Percentiles rank a stretch among this genome's conserved stretches.
These are phyloP conservation scores for Cerceris ruficornis DNA, from an alignment of 2,888 invertebrate genomes.

Conservation along the genomic window DNA sequence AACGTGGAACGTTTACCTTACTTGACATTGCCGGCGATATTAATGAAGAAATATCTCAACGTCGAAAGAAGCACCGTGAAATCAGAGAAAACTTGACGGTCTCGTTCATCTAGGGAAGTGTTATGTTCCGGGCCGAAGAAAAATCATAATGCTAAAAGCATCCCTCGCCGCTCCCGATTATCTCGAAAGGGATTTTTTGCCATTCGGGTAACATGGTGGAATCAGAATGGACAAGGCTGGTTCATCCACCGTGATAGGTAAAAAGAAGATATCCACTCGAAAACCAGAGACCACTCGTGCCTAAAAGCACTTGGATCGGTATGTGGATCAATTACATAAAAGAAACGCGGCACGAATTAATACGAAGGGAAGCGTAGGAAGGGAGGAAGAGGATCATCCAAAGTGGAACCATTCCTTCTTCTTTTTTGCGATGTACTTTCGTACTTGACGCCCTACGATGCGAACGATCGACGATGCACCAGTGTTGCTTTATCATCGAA, in stretches of 20 bases:
- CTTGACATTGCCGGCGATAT: neutral
- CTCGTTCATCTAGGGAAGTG: conserved; percentile 5
- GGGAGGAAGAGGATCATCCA: conserved; percentile 18
- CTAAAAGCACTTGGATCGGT: conserved; percentile 64
- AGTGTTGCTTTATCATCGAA: neutral
- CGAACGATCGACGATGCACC: conserved; percentile 1
- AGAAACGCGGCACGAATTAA: conserved; percentile 64
- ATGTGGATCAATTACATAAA: conserved; percentile 62
- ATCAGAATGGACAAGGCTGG: conserved; percentile 21
- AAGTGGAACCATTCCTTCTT: conserved; percentile 52
- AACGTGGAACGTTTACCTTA: neutral
- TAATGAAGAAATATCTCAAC: conserved; percentile 1
- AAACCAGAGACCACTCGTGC: conserved; percentile 57
- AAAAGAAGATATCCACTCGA: conserved; percentile 58
- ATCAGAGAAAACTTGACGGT: conserved; percentile 2
- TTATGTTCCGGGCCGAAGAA: neutral
- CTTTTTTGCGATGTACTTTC: conserved; percentile 23
- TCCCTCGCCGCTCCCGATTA: conserved; percentile 1
- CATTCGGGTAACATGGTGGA: conserved; percentile 13
- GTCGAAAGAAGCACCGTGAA: neutral
- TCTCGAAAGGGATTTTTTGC: conserved; percentile 19
- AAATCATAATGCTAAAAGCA: conserved; percentile 14
- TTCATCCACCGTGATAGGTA: conserved; percentile 33
- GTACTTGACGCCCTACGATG: conserved; percentile 15
- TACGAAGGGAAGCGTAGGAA: conserved; percentile 32